Evolutionary conservation across 2,113 vertebrate species (phyloP), one percentile per base, ranked within the genome.

Genomic region (Channa maculata): DNA sequence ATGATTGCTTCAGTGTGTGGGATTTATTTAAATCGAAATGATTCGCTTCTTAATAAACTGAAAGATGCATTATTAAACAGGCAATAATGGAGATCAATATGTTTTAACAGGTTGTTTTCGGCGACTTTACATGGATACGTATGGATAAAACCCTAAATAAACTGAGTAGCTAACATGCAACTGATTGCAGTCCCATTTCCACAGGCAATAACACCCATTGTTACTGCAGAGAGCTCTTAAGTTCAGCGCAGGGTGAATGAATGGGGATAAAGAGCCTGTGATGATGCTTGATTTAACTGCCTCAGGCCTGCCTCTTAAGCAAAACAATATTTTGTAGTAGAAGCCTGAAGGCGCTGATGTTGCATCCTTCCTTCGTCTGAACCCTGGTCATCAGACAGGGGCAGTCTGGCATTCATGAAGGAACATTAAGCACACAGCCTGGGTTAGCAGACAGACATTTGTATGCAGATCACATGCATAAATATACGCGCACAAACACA

Each of bases 281-380:
- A 86, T 80, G 74, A 83, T 65, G 75, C 63, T 62, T 61, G 70
- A 82, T 89, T 83, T 77, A 75, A 70, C 70, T 8, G 57, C 79
- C 69, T 79, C 51, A 46, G 79, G 84, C 75, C 58, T 68, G 74
- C 53, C 63, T 89, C 41, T 69, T 70, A 58, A 86, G 76, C 74
- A 64, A 83, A 79, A 71, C 60, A 52, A 39, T 34, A 69, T 82
- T 73, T 73, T 83, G 53, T 69, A n/a, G 13, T 57, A 52, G 61
- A 67, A 64, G 68, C 74, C 71, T 43, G 34, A 45, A 82, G 81
- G 77, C 64, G 71, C 39, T 9, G 60, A 44, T 77, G 71, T 57
- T 60, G 36, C 74, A 63, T 38, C 57, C 34, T 44, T 44, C 15
- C 70, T 65, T 60, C 65, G 34, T 79, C 69, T 52, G 8, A 63